Evolutionary conservation across 2,113 vertebrate species (phyloP), one percentile per base, ranked within the genome.

Genomic region (Enhydra lutris): DNA sequence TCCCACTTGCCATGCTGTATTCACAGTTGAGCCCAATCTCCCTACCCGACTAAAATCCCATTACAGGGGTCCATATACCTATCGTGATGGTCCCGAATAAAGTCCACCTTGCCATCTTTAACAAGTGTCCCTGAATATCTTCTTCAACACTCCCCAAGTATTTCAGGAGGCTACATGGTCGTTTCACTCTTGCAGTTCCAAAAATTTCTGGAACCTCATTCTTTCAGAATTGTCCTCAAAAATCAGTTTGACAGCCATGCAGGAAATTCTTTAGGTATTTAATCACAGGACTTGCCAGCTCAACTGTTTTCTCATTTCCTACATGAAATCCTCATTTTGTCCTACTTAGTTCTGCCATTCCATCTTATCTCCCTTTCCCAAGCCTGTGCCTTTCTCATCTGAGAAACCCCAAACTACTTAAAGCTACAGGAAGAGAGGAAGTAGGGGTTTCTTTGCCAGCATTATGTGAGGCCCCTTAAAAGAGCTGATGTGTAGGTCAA

Each of bases 181-280:
- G 39, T 86, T 96, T 86, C 74, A 96, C 21, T 86, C 61, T 71
- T 47, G 74, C 3, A 90, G 39, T 81, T 82, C 20, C 39, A 52
- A 10, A 76, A 65, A 18, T 76, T 82, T 89, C n/a, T 71, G 11
- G 67, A 81, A 67, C n/a, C 31, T 89, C 18, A 81, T 71, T 83
- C 76, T 83, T 92, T 93, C 63, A 12, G 45, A 78, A 67, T 71
- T 95, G 74, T 95, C 73, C 90, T 95, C 85, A 52, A 82, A n/a
- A 90, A 86, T 69, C 31, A 80, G 23, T 90, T 92, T 95, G 17
- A 45, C 42, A 93, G 31, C 73, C 57, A 69, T 20, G 67, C 17
- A 82, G 57, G 86, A 39, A n/a, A 83, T 78, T 82, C 81, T 59
- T 92, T 50, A 71, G 79, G 63, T 74, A 55, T 78, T 78, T 79